These are phyloP conservation scores for Ectropis grisescens DNA, from an alignment of 1,140 invertebrate species.

Conservation along the genomic window DNA sequence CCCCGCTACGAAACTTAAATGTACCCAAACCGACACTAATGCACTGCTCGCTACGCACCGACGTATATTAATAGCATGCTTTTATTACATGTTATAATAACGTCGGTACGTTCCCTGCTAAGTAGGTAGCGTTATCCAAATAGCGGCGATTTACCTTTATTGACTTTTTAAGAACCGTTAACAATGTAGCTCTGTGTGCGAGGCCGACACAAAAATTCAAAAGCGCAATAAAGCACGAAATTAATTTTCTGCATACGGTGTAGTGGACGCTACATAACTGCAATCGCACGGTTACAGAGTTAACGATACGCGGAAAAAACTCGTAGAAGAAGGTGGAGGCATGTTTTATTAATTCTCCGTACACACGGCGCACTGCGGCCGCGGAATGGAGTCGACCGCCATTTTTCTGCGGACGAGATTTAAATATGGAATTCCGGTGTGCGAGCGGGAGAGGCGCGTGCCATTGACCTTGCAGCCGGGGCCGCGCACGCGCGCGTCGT, in stretches of 20 bases:
- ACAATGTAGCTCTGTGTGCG: slow-evolving; percentile 11
- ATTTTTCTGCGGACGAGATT: slow-evolving; percentile 69
- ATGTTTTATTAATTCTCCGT: slow-evolving; percentile 66
- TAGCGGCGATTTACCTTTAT: slow-evolving; percentile 10
- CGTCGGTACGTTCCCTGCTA: slow-evolving; percentile 1
- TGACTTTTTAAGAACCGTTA: slow-evolving; percentile 18
- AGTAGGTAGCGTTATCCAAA: slow-evolving; percentile 1
- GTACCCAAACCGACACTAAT: slow-evolving; percentile 17
- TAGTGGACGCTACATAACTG: too few species aligned
- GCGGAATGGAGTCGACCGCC: slow-evolving; percentile 63
- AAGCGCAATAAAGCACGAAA: too few species aligned
- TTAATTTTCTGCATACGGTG: too few species aligned
- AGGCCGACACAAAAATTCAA: slow-evolving; percentile 14
- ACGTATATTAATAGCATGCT: slow-evolving; percentile 5
- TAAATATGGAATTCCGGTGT: slow-evolving; percentile 70
- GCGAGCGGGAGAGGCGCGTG: slow-evolving; percentile 63
- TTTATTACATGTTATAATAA: slow-evolving; percentile 5
- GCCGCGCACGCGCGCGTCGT: slow-evolving; percentile 48
- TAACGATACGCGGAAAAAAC: slow-evolving; percentile 53
- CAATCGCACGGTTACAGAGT: slow-evolving; percentile 33
- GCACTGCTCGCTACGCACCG: slow-evolving; percentile 9
- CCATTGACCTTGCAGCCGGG: slow-evolving; percentile 64
- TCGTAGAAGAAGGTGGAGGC: slow-evolving; percentile 43
- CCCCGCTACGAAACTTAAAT: slow-evolving; percentile 28
- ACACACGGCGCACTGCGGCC: slow-evolving; percentile 41